Conservation (phyloP, 64 coral and sea anemone genomes). For the Montipora sp. region DNA sequence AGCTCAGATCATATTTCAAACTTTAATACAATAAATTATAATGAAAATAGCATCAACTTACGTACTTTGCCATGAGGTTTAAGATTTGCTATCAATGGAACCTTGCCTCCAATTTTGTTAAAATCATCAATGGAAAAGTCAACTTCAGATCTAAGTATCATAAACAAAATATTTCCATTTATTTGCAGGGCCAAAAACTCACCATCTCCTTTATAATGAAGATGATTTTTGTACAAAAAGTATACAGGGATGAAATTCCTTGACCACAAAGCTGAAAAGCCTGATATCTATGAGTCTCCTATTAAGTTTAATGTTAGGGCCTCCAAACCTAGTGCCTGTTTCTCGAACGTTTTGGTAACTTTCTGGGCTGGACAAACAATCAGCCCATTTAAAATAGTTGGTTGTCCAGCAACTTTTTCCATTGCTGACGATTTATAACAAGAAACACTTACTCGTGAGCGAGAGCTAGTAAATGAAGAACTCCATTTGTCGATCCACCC, state of each 20-base stretch:
- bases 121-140: conserved; percentile 84
- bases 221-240: too few species aligned
- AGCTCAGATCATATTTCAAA: neutral
- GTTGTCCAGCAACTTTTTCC: too few species aligned
- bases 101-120: conserved; percentile 71
- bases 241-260: too few species aligned
- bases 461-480: conserved; percentile 83
- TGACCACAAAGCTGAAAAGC: too few species aligned
- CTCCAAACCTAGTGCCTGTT: too few species aligned
- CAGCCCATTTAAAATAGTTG: too few species aligned
- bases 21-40: neutral
- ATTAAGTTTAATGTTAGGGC: too few species aligned
- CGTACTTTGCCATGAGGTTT: conserved; percentile 86
- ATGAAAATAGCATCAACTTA: neutral
- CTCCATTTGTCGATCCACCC: conserved; percentile 88
- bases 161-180: neutral
- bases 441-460: conserved; percentile 77
- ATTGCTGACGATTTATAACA: neutral
- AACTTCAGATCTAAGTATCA: conserved; percentile 71
- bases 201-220: too few species aligned
- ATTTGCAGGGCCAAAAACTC: too few species aligned
- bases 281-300: too few species aligned
- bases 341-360: too few species aligned
- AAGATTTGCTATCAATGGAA: conserved; percentile 82
- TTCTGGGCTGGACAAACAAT: too few species aligned